Evolutionary conservation across 2,797 vertebrate genomes (phyloP).

Genomic region (Parambassis ranga): DNA sequence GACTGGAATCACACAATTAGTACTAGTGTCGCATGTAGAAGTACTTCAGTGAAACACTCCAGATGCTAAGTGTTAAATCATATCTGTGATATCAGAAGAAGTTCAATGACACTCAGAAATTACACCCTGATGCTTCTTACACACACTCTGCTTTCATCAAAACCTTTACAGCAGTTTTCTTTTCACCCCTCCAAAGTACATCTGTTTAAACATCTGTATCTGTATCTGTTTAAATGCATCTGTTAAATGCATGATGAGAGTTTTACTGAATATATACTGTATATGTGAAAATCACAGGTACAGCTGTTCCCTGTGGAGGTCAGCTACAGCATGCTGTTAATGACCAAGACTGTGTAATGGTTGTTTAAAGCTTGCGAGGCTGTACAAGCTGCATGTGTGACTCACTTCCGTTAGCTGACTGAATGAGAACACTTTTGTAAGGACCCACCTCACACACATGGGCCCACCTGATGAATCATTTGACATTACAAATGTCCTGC

Average conservation of each 20-base stretch:
- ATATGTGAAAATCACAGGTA: background rate
- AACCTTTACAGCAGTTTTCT: background rate
- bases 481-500: no score
- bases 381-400: background rate
- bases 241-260: no score
- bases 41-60: background rate
- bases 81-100: slow-evolving; percentile 20
- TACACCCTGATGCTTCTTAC: slow-evolving; percentile 16
- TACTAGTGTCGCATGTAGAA: background rate
- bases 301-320: background rate
- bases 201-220: no score
- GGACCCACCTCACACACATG: no score
- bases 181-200: background rate
- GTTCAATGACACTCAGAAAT: no score
- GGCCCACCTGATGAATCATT: no score
- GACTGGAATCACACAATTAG: slow-evolving; percentile 22
- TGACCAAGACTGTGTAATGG: no score
- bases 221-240: no score
- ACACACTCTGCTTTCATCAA: background rate
- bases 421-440: background rate
- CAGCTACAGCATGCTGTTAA: no score
- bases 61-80: slow-evolving; percentile 3
- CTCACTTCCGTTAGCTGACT: slow-evolving; percentile 3
- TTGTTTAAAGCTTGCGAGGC: background rate
- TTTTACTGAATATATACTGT: no score